Base-by-base conservation (phyloP, 2,888 invertebrate species). In the Xiphydria camelus region DNA sequence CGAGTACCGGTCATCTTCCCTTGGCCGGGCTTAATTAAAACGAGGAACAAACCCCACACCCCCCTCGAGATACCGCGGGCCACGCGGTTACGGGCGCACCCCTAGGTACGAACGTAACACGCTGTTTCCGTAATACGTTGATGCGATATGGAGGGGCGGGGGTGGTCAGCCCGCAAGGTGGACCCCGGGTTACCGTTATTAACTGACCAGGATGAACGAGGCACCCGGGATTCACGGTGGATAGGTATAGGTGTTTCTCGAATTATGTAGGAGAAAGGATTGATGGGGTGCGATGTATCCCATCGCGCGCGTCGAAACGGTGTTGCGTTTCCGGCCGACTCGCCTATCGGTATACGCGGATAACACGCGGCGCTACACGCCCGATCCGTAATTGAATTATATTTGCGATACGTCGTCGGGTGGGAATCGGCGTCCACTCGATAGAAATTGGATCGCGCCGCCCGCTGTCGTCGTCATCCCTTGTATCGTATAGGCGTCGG, bases 161-260 rank as follows among this genome's bases (percentile, higher is more conserved):
- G n/a, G n/a, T n/a, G n/a, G n/a, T 15, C 9, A 9, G 29, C 4
- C 29, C 12, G 29, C 6, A 29, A 29, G 12, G 29, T 29, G 34
- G n/a, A 40, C 22, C 52, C 36, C 34, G 52, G 49, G 56, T 53
- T 56, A 29, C 29, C 15, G 71, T 67, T 72, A 74, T 73, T 73
- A 74, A 66, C 71, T 63, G 67, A 68, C 68, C 68, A 61, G 66
- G 61, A 64, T 58, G 61, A 74, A 74, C 68, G 74, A 75, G 73
- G 65, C 75, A 68, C 73, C 50, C 55, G 74, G 74, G 73, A 73
- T 55, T 54, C 40, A 41, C 18, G 38, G 22, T 23, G 17, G 31
- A 41, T 36, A 39, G 48, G 39, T 40, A 43, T 52, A 21, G 47
- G 48, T 49, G 38, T 35, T 23, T 12, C 37, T 21, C 29, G 31